Evolutionary conservation across 2,797 vertebrate genomes (phyloP).

Genomic region (Mormyrus hasselquistii): DNA sequence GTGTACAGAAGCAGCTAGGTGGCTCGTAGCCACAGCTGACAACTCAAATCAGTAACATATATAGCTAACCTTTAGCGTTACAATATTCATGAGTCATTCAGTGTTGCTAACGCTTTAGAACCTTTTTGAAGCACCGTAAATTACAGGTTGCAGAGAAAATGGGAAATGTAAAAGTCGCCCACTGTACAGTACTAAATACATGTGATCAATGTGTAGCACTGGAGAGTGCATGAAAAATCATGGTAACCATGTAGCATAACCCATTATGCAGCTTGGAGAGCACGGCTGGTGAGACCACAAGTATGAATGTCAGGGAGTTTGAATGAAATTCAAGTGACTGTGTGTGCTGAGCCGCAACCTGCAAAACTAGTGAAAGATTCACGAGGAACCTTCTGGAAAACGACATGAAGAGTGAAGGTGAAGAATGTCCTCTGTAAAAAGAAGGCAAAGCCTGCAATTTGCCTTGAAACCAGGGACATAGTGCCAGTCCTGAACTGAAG

Average conservation of each 20-base stretch:
- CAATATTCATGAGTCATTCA: not conserved
- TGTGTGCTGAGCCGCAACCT: not conserved
- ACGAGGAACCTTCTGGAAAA: not conserved
- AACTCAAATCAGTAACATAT: not conserved
- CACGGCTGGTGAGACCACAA: not conserved
- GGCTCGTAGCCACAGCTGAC: not conserved
- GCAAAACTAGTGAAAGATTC: not conserved
- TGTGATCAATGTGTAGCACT: not conserved
- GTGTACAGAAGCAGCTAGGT: not conserved
- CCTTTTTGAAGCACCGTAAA: slow-evolving; percentile 10
- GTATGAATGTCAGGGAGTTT: not conserved
- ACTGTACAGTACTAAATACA: not conserved
- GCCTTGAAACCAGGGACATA: not conserved
- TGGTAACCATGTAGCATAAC: not conserved
- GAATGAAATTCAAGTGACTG: not conserved
- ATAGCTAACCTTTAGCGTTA: not conserved
- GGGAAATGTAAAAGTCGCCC: not conserved
- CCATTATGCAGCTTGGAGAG: not conserved
- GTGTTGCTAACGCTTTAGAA: not conserved
- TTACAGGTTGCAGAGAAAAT: not conserved
- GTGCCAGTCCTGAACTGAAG: not conserved
- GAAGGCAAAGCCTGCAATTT: not conserved
- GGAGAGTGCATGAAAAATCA: not conserved
- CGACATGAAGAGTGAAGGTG: not conserved
- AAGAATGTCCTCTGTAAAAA: not conserved